Base-by-base conservation (phyloP, 2,888 invertebrate genomes). In the Tipula lateralis region DNA sequence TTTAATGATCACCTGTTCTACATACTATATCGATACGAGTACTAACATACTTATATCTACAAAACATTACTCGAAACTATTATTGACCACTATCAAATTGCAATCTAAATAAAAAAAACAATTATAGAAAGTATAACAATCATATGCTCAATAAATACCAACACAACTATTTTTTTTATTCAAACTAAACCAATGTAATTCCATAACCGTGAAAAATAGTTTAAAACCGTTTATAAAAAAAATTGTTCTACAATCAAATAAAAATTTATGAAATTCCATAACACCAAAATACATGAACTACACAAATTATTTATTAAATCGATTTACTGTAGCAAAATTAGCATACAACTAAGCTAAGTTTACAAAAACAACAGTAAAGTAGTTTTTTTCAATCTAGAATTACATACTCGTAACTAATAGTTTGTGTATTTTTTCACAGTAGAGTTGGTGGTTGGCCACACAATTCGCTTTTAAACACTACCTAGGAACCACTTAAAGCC, bases 41-140 rank as follows among this genome's bases (percentile, higher is more conserved):
- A 66, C 24, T 9, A 24, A 66, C 66, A 24, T 66, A 44, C 1
- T 12, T n/a, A 44, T 44, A 44, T 44, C 16, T 44, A 44, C n/a
- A 66, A 44, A 44, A 44, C n/a, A 44, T 16, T 44, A 44, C 24
- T 16, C 3, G 12, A 36, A 44, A 44, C 7, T 66, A 9, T 24
- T 66, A 66, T 66, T 66, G 66, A 66, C 66, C 66, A 66, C 66
- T 66, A 66, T 66, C 66, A 66, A 66, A 66, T 66, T 66, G 66
- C 66, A 66, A 66, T 66, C 66, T 66, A 66, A 66, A 66, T 66
- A 66, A 66, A 24, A 12, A 9, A 66, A 66, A 66, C 66, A 66
- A 66, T 66, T 66, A 66, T 66, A 66, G 66, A 66, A 66, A 66
- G 66, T 66, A 66, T 66, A 66, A 66, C 66, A 66, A 44, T 44